phyloP scores from a whole-genome alignment of 2,888 invertebrate genomes.

The Pinctada fucata region DNA sequence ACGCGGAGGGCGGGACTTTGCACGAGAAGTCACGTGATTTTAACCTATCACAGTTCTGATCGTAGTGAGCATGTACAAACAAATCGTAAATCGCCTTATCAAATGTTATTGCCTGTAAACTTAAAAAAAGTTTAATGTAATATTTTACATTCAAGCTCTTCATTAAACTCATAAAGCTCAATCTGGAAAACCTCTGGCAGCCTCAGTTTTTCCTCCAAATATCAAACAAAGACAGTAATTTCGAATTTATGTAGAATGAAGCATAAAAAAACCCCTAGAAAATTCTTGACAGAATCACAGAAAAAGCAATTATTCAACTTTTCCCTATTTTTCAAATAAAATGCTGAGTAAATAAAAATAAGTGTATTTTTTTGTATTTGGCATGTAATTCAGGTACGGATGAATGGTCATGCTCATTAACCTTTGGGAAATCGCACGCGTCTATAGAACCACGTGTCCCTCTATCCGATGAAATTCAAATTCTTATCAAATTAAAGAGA shows the following conservation, averaged over 20 bases:
- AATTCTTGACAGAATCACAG: too few species aligned
- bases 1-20: constrained; percentile 18
- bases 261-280: too few species aligned
- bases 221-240: too few species aligned
- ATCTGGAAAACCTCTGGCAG: too few species aligned
- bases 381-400: constrained; percentile 14
- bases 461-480: constrained; percentile 19
- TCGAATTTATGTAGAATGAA: too few species aligned
- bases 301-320: too few species aligned
- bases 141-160: neutral
- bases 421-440: constrained; percentile 17
- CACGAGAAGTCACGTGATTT: constrained; percentile 12
- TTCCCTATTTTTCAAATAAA: too few species aligned
- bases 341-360: too few species aligned
- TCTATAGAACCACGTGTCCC: neutral
- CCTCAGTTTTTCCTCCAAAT: too few species aligned
- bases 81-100: neutral
- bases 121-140: neutral
- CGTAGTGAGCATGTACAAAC: neutral
- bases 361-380: neutral
- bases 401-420: constrained; percentile 8
- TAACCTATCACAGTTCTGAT: constrained; percentile 10
- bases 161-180: too few species aligned
- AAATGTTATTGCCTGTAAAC: constrained; percentile 2
- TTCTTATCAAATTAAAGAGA: constrained; percentile 24